phyloP scores from a whole-genome alignment of 2,797 vertebrate genomes.

The Melanotaenia parkinsoni region DNA sequence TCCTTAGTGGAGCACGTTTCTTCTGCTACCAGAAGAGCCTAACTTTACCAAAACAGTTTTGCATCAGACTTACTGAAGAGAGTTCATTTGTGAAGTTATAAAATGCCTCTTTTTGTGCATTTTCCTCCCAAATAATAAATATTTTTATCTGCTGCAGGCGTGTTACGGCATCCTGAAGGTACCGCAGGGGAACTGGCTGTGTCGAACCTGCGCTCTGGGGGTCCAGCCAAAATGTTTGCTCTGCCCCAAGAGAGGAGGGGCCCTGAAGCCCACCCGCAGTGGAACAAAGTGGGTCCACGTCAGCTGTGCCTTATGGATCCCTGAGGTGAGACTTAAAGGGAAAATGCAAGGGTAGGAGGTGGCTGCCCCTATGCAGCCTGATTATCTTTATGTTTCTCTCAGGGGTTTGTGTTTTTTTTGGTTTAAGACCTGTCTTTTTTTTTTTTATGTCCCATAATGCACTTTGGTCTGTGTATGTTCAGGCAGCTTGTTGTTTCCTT shows the following conservation, averaged over 20 bases:
- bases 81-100: not conserved
- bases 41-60: not conserved
- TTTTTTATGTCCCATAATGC: too few species aligned
- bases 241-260: slow-evolving; percentile 95
- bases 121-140: not conserved
- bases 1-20: not conserved
- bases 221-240: slow-evolving; percentile 96
- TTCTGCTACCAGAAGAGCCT: not conserved
- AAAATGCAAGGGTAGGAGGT: not conserved
- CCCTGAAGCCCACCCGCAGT: slow-evolving; percentile 95
- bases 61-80: not conserved
- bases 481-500: not conserved
- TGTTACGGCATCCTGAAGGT: slow-evolving; percentile 98
- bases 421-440: not conserved
- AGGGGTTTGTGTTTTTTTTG: not conserved
- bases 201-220: slow-evolving; percentile 93
- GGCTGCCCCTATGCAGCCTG: not conserved
- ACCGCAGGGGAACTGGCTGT: slow-evolving; percentile 95
- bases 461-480: not conserved
- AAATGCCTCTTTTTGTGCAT: not conserved
- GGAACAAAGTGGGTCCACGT: slow-evolving; percentile 99
- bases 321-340: slow-evolving; percentile 85
- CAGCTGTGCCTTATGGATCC: slow-evolving; percentile 99
- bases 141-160: slow-evolving; percentile 77
- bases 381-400: not conserved